Evolutionary conservation across 2,797 vertebrate genomes (phyloP), one percentile per base, ranked within the genome.

Genomic region (Chelon labrosus): DNA sequence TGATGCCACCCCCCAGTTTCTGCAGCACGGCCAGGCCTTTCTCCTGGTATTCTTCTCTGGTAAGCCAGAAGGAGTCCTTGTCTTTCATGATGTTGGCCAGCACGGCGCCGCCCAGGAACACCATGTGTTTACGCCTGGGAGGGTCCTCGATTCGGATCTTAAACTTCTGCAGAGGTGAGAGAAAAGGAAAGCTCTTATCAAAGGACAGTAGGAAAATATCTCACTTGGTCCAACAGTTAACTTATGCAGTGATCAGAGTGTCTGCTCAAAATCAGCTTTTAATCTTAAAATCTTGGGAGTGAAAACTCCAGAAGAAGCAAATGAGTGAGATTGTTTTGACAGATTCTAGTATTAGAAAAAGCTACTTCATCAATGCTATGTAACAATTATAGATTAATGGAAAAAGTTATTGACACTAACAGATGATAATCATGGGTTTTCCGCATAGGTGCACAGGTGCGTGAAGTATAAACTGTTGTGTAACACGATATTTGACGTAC

Each of bases 11-110:
- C 52, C 90, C 91, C 52, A 96, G 90, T 57, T 95, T 95, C 13
- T 95, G 91, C 83, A 96, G 91, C 73, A 90, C 91, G 0, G 70
- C 88, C 22, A 93, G 69, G 38, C 95, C 95, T 58, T 94, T 94
- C 76, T 96, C 95, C 74, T 92, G 65, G 58, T 96, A 96, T 55
- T 96, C 95, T 0, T 80, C 85, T n/a, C 78, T 77, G 68, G 78
- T 93, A 80, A 96, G 65, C 95, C 95, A 96, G 89, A 96, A 96
- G 46, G 92, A 90, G 4, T 95, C 94, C 65, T 96, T 96, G 88
- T 96, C 95, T 75, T 95, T 96, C 95, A 96, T 96, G 90, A 96
- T 96, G 91, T 95, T 94, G 80, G 95, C 95, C 65, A 96, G 88
- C 85, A 96, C 95, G 0, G 95, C 95, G 0, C 95, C 95, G 0